Evolutionary conservation across 2,113 vertebrate genomes (phyloP), one percentile per base, ranked within the genome.

Genomic region (Aspiorhynchus laticeps): DNA sequence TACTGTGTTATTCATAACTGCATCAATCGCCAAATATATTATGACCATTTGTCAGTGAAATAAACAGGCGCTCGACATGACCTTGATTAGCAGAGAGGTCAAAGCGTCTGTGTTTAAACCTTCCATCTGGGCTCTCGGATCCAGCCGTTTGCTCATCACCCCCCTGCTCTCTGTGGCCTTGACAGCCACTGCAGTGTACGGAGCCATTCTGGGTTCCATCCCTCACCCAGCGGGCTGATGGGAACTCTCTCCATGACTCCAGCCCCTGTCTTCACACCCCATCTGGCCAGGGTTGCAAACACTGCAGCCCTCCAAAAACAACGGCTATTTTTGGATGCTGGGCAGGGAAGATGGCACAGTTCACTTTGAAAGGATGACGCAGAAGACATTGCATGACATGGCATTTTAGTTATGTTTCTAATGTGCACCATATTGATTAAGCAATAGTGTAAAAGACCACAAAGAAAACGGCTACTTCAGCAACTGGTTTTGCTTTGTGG

Each of bases 201-300:
- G 92, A 92, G 85, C 91, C 90, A 93, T 92, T 90, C 69, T 88
- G 92, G 92, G 92, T 93, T 93, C 91, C 94, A 95, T 95, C 94
- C 90, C 92, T 96, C 93, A 94, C 91, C 92, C 94, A 92, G 93
- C 92, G 92, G 93, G 90, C 91, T 94, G 92, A 94, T 93, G 92
- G 94, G 91, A 92, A 90, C 91, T 91, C 93, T 92, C 94, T 90
- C 91, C 92, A 94, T 87, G 94, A 92, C 93, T 92, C 95, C 91
- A 87, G 88, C 91, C 91, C 90, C 90, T 94, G 92, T 94, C 93
- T 95, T 95, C 94, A 95, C 92, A 92, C 89, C 91, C 95, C 93
- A 94, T 95, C 95, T 96, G 94, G 94, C 93, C 95, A 92, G 92
- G 92, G 95, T 92, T 89, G 91, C 89, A 92, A 87, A 93, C 91